Evolutionary conservation across 2,888 invertebrate species (phyloP).

Genomic region (Punctoribates punctum): DNA sequence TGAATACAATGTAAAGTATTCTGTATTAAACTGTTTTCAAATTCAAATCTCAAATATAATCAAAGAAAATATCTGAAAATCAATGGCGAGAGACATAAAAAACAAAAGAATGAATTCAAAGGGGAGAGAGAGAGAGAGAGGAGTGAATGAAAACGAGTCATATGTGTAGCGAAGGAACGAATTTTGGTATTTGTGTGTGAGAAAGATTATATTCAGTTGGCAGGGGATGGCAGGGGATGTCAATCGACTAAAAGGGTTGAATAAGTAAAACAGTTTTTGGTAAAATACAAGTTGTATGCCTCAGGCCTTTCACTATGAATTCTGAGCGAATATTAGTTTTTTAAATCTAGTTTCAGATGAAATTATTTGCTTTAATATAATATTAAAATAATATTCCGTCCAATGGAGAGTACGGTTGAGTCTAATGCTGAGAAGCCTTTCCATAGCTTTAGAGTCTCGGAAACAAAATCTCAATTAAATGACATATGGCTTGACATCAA

Average conservation of each 20-base stretch:
- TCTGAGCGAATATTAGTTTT: neutral
- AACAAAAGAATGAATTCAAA: too few species aligned
- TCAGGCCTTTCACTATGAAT: neutral
- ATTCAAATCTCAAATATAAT: too few species aligned
- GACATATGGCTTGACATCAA: conserved; percentile 8
- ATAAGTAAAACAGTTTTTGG: conserved; percentile 3
- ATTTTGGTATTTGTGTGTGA: neutral
- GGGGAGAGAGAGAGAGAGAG: neutral
- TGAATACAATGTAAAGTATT: too few species aligned
- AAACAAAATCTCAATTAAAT: neutral
- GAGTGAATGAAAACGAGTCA: neutral
- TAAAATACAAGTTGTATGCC: neutral
- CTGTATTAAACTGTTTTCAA: too few species aligned
- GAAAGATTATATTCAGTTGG: conserved; percentile 11
- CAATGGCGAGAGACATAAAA: too few species aligned
- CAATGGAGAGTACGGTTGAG: too few species aligned
- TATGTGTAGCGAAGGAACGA: neutral
- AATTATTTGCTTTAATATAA: conserved; percentile 8
- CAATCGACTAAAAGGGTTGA: conserved; percentile 1
- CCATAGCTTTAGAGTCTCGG: neutral
- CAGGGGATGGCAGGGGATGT: neutral
- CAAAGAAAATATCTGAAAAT: too few species aligned
- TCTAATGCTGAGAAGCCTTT: neutral
- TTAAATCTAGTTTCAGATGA: neutral
- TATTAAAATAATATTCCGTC: too few species aligned